Conservation (phyloP, 2,113 vertebrate genomes). For the Notechis scutatus region DNA sequence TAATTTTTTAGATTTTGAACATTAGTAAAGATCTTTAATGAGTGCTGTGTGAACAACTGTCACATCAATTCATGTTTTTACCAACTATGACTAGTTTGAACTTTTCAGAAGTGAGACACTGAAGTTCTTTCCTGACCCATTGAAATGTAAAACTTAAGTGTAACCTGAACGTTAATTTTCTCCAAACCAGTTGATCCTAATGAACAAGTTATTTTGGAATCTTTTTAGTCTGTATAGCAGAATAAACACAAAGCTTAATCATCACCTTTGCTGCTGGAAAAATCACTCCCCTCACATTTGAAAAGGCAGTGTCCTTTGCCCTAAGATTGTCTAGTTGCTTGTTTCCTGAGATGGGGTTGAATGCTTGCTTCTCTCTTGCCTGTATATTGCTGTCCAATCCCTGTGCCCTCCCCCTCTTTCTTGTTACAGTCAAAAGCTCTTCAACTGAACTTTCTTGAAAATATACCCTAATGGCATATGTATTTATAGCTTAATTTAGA, state of each 20-base stretch:
- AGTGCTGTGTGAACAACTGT: neutral
- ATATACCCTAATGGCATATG: neutral
- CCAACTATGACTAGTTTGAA: neutral
- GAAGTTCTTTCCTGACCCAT: neutral
- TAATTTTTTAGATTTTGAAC: neutral
- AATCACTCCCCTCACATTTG: neutral
- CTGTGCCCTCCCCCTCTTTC: neutral
- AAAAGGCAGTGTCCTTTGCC: neutral
- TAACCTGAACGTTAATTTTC: neutral
- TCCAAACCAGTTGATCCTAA: neutral
- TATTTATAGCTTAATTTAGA: neutral
- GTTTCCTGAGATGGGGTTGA: neutral
- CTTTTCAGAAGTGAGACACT: neutral
- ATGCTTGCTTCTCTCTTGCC: neutral
- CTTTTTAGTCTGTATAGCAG: neutral
- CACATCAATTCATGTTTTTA: neutral
- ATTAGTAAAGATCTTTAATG: neutral
- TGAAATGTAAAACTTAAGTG: neutral
- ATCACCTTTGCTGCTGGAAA: neutral
- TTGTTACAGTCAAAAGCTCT: neutral
- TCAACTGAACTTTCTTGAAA: neutral
- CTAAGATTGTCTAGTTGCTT: neutral
- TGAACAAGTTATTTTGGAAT: neutral
- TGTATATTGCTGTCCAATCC: too few relatives aligned
- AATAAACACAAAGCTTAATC: neutral